Percentiles rank a stretch among this genome's conserved stretches.
Evolutionary conservation across 2,888 invertebrate genomes (phyloP).

Genomic region (Caenorhabditis virilis): DNA sequence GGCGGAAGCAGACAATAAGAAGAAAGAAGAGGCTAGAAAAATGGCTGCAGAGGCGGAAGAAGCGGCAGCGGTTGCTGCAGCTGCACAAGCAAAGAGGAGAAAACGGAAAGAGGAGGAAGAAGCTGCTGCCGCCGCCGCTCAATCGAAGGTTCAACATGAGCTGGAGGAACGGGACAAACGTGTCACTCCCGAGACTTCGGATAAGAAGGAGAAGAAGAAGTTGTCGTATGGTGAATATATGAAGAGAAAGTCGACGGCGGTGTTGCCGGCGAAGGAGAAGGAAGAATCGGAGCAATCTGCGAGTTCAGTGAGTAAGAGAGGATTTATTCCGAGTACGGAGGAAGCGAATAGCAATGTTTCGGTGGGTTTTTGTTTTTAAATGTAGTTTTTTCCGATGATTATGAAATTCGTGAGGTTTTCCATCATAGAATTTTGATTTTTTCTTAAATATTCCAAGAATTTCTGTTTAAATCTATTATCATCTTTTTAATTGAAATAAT

Average conservation of each 20-base stretch:
- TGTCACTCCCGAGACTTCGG: not conserved
- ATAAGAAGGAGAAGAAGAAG: not conserved
- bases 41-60: not conserved
- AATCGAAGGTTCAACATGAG: not conserved
- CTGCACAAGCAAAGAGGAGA: not conserved
- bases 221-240: constrained; percentile 20
- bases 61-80: constrained; percentile 9
- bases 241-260: not conserved
- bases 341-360: not conserved
- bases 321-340: constrained; percentile 35
- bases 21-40: constrained; percentile 2
- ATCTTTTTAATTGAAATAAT: too few species aligned
- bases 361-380: too few species aligned
- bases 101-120: not conserved
- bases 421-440: too few species aligned
- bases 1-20: constrained; percentile 1
- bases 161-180: too few species aligned
- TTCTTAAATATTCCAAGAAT: too few species aligned
- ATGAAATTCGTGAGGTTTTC: too few species aligned
- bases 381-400: too few species aligned
- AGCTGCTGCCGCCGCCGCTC: not conserved
- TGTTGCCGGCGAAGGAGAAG: not conserved
- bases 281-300: not conserved
- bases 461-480: too few species aligned
- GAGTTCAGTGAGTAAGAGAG: not conserved